Conservation (phyloP, 2,797 vertebrate genomes). For the Acomys russatus region DNA sequence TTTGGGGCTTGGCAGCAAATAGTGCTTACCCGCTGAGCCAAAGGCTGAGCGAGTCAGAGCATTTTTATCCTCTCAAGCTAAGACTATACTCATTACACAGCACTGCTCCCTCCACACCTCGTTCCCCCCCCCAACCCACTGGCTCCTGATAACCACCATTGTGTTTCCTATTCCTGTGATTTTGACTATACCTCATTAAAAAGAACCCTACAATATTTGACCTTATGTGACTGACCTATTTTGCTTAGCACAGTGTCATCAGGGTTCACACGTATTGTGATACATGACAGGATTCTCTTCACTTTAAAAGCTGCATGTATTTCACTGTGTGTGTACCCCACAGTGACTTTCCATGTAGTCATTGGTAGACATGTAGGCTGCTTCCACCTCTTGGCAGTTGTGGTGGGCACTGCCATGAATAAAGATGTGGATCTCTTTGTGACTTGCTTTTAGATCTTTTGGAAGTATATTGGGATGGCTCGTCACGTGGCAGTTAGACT, state of each 20-base stretch:
- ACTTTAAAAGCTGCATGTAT: neutral
- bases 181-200: neutral
- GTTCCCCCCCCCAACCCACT: neutral
- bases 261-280: neutral
- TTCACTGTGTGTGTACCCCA: neutral
- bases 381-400: neutral
- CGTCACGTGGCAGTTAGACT: neutral
- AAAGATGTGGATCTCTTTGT: neutral
- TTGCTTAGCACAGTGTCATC: neutral
- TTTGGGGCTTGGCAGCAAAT: neutral
- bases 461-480: neutral
- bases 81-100: neutral
- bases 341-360: neutral
- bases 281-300: neutral
- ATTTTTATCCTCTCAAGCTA: neutral
- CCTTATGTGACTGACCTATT: neutral
- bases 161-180: neutral
- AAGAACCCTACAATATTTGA: neutral
- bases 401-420: neutral
- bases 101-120: no score
- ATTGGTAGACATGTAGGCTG: no score
- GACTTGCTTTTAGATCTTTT: neutral
- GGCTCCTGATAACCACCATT: neutral
- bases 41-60: neutral
- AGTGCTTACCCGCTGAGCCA: neutral